phyloP scores from a whole-genome alignment of 2,888 invertebrate species.

The Trichogramma dendrolimi region DNA sequence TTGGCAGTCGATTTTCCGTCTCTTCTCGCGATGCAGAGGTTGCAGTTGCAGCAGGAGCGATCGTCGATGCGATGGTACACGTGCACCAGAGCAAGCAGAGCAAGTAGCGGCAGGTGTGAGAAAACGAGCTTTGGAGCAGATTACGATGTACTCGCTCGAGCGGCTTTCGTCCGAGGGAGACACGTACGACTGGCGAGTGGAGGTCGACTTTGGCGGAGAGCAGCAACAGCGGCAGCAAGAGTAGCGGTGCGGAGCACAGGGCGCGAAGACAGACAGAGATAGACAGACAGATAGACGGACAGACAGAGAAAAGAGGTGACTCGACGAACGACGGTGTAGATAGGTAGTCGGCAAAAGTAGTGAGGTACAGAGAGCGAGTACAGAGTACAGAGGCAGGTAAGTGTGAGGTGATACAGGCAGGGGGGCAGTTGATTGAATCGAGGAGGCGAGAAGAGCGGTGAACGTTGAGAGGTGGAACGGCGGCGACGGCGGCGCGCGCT shows the following conservation, averaged over 20 bases:
- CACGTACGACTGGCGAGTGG: neutral
- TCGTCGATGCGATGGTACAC: too few relatives aligned
- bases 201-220: neutral
- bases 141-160: constrained; percentile 1
- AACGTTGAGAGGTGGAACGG: constrained; percentile 48
- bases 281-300: neutral
- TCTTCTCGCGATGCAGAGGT: too few relatives aligned
- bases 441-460: constrained; percentile 32
- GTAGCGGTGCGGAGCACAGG: constrained; percentile 1
- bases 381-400: constrained; percentile 12
- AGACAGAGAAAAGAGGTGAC: neutral
- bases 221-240: neutral
- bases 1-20: too few relatives aligned
- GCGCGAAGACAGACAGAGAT: neutral
- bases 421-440: constrained; percentile 16
- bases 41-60: too few relatives aligned
- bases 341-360: neutral
- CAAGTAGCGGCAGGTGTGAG: too few relatives aligned
- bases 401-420: constrained; percentile 15
- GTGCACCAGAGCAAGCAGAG: too few relatives aligned
- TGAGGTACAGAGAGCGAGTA: constrained; percentile 9
- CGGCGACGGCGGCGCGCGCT: constrained; percentile 46
- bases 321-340: neutral
- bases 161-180: neutral
- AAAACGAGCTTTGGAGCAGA: too few relatives aligned